Conservation (phyloP, 2,888 invertebrate species). For the Stenichneumon culpator region DNA sequence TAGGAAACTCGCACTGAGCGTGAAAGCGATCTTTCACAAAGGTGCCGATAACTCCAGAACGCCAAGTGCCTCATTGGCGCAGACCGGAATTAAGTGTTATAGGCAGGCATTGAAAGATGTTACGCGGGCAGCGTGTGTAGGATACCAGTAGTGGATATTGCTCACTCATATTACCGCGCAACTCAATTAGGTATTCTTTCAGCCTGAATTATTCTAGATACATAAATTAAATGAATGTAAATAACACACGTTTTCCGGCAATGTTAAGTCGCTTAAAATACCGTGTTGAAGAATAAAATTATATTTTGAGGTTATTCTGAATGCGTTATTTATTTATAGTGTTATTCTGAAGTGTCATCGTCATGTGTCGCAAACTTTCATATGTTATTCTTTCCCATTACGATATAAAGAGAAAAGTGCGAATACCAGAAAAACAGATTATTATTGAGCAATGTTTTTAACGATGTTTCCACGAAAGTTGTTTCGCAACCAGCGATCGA, state of each 20-base stretch:
- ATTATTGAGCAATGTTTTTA: neutral
- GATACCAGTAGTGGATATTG: too few relatives aligned
- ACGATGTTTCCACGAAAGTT: constrained; percentile 21
- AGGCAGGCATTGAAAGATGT: neutral
- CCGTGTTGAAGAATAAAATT: too few relatives aligned
- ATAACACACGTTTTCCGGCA: too few relatives aligned
- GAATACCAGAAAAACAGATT: neutral
- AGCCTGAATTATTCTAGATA: too few relatives aligned
- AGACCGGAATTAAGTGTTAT: neutral
- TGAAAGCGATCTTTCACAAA: constrained; percentile 20
- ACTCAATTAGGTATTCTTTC: too few relatives aligned
- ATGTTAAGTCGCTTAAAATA: too few relatives aligned
- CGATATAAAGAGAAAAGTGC: neutral
- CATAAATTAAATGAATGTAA: too few relatives aligned
- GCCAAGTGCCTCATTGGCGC: constrained; percentile 14
- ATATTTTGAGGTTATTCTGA: too few relatives aligned
- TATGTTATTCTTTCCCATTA: neutral
- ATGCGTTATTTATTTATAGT: neutral
- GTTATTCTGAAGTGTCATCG: too few relatives aligned
- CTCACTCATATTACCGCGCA: too few relatives aligned
- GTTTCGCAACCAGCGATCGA: constrained; percentile 57
- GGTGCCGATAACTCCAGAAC: constrained; percentile 16
- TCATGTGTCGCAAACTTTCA: neutral
- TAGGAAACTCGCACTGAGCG: constrained; percentile 30
- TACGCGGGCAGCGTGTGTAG: too few relatives aligned